phyloP scores from a whole-genome alignment of 2,797 vertebrate genomes.

The Oophaga sylvatica region DNA sequence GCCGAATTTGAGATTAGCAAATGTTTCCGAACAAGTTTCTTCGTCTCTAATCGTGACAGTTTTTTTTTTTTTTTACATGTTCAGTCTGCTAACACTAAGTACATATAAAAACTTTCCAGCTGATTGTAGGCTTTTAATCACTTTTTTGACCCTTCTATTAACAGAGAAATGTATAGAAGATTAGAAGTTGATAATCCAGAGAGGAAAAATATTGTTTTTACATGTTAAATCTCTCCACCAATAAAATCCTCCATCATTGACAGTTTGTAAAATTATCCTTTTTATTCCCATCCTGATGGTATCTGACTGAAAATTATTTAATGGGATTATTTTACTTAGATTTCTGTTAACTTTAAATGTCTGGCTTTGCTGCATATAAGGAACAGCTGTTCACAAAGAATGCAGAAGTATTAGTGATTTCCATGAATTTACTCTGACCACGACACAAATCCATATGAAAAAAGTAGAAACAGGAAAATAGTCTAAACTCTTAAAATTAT shows the following conservation, averaged over 20 bases:
- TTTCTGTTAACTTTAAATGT: conserved; percentile 38
- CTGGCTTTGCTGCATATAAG: conserved; percentile 18
- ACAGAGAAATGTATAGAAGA: neutral
- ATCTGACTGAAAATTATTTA: conserved; percentile 16
- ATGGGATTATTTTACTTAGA: conserved; percentile 41
- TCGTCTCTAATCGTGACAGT: too few species aligned
- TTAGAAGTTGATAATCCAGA: neutral
- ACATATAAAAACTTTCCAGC: neutral
- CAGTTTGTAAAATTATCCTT: conserved; percentile 10
- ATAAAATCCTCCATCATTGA: neutral
- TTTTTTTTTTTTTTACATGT: neutral
- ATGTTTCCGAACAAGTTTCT: too few species aligned
- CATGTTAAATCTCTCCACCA: neutral
- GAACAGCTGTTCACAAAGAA: conserved; percentile 46
- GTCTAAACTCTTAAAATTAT: neutral
- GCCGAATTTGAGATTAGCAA: too few species aligned
- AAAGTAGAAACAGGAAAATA: neutral
- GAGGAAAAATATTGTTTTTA: neutral
- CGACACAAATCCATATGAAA: conserved; percentile 7
- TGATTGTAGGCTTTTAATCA: neutral
- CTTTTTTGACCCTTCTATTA: neutral
- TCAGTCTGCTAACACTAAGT: neutral
- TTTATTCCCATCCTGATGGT: neutral
- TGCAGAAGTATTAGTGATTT: conserved; percentile 24
- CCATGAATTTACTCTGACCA: conserved; percentile 23